phyloP scores from a whole-genome alignment of 2,797 vertebrate species.

The Macrochelys suwanniensis region DNA sequence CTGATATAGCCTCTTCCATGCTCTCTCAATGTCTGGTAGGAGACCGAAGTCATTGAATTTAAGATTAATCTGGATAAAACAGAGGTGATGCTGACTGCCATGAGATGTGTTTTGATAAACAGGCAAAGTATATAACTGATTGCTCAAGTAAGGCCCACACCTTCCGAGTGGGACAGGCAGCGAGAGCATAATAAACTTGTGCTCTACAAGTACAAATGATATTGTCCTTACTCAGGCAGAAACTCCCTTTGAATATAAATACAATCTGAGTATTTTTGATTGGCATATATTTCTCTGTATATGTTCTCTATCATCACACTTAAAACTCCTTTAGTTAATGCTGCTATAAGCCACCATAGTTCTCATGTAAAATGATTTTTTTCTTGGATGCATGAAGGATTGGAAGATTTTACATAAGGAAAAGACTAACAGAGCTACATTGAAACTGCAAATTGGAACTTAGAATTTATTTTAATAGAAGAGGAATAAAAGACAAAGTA shows the following conservation, averaged over 20 bases:
- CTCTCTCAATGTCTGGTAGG: neutral
- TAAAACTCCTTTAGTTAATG: neutral
- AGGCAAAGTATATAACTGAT: neutral
- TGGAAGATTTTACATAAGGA: conserved; percentile 44
- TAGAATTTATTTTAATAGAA: conserved; percentile 69
- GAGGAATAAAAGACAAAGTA: conserved; percentile 71
- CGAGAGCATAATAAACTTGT: neutral
- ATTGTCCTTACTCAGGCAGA: neutral
- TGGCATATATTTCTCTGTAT: neutral
- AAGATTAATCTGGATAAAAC: neutral
- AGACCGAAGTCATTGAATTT: neutral
- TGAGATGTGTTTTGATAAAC: neutral
- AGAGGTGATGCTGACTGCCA: neutral
- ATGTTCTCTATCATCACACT: neutral
- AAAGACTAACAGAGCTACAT: conserved; percentile 59
- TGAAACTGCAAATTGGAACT: conserved; percentile 68
- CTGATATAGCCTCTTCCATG: neutral
- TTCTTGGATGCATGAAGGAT: conserved; percentile 54
- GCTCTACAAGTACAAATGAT: neutral
- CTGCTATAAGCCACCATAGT: neutral
- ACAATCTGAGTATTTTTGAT: neutral
- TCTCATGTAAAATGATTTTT: conserved; percentile 1
- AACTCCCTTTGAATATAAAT: neutral
- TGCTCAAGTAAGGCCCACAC: neutral
- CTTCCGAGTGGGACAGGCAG: neutral